phyloP scores from a whole-genome alignment of 2,888 invertebrate species.

The Plagodis pulveraria region DNA sequence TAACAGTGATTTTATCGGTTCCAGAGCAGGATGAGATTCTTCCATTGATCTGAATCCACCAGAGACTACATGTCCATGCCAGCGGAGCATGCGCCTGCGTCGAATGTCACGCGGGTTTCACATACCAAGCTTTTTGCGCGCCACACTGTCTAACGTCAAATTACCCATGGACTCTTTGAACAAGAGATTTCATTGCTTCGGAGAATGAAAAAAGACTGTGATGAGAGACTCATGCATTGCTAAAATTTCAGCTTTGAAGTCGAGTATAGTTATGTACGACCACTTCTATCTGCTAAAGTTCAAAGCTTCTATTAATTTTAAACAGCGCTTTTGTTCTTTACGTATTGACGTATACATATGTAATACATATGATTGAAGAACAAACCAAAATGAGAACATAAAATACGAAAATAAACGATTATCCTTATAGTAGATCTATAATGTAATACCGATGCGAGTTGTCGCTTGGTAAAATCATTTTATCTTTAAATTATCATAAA shows the following conservation, averaged over 20 bases:
- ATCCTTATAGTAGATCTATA: no score
- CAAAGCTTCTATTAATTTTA: conserved; percentile 14
- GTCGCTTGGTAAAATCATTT: no score
- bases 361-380: background rate
- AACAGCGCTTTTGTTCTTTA: conserved; percentile 16
- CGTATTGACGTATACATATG: conserved; percentile 2
- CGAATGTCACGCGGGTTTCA: conserved; percentile 51
- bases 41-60: conserved; percentile 76
- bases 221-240: conserved; percentile 48
- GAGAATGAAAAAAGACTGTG: conserved; percentile 53
- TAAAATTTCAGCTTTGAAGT: conserved; percentile 35
- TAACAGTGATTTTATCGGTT: conserved; percentile 33
- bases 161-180: conserved; percentile 65
- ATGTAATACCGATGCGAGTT: no score
- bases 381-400: background rate
- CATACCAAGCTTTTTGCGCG: conserved; percentile 74
- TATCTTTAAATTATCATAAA: no score
- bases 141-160: conserved; percentile 75
- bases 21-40: conserved; percentile 56
- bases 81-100: conserved; percentile 55
- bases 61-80: conserved; percentile 54
- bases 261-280: conserved; percentile 20
- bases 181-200: conserved; percentile 61
- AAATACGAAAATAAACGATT: no score
- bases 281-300: conserved; percentile 4